Evolutionary conservation across 2,113 vertebrate species (phyloP).

Genomic region (Fregetta grallaria): DNA sequence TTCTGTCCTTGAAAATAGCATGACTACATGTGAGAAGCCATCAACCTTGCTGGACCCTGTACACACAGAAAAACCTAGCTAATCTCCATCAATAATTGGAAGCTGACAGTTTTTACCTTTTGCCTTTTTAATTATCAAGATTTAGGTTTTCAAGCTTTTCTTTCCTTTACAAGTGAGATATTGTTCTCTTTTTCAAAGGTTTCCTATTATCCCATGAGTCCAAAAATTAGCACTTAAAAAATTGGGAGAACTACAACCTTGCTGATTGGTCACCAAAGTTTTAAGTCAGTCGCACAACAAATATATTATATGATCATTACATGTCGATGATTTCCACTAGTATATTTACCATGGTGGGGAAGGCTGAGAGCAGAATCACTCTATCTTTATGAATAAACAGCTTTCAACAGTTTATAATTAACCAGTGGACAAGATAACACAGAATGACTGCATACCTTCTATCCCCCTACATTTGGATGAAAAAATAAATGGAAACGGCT

Average conservation of each 20-base stretch:
- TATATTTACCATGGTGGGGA: neutral
- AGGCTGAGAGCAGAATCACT: neutral
- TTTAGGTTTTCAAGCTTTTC: neutral
- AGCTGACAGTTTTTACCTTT: neutral
- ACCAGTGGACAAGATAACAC: neutral
- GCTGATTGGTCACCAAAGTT: neutral
- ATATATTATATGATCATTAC: neutral
- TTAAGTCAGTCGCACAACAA: neutral
- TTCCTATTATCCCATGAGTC: neutral
- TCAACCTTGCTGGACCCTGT: neutral
- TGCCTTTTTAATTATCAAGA: neutral
- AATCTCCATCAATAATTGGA: neutral
- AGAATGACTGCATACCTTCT: neutral
- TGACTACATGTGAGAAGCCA: neutral
- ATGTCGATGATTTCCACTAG: neutral
- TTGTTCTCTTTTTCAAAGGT: neutral
- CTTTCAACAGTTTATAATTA: conserved; percentile 2
- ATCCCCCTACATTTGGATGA: neutral
- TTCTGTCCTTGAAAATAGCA: neutral
- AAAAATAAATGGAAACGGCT: neutral
- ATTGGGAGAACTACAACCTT: neutral
- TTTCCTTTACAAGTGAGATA: neutral
- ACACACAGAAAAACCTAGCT: neutral
- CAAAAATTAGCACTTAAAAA: neutral
- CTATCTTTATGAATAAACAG: neutral